Conservation (phyloP, 1,140 invertebrate genomes). For the Sarcophaga peregrina region DNA sequence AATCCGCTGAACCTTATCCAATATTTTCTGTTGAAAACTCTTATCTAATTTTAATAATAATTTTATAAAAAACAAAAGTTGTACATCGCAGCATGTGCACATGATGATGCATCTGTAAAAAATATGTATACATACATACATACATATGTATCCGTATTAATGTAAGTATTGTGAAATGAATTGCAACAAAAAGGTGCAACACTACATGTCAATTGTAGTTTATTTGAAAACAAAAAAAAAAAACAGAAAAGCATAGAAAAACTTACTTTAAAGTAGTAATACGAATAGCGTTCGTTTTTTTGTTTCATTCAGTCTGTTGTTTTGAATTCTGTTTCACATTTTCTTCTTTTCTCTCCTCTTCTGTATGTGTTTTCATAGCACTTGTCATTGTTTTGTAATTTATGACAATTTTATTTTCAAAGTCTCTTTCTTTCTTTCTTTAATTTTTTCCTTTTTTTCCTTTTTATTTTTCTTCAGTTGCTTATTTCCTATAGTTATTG, state of each 20-base stretch:
- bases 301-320: background rate
- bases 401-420: constrained; percentile 14
- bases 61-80: no score
- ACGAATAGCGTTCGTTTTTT: no score
- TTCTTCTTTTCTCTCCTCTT: background rate
- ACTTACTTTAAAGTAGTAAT: background rate
- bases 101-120: no score
- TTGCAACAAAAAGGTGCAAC: constrained; percentile 16
- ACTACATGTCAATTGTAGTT: constrained; percentile 20
- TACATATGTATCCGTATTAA: background rate
- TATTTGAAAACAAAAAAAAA: background rate
- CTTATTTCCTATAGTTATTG: no score
- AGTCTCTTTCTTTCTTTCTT: background rate
- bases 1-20: no score
- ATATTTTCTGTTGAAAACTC: no score
- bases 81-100: no score
- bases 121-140: no score
- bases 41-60: no score
- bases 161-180: constrained; percentile 10
- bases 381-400: constrained; percentile 22
- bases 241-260: background rate
- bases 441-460: background rate
- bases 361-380: background rate
- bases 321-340: constrained; percentile 14
- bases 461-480: no score